Evolutionary conservation across 92 coral and sea anemone species (phyloP), one percentile per base, ranked within the genome.

Genomic region (Porites evermanni): DNA sequence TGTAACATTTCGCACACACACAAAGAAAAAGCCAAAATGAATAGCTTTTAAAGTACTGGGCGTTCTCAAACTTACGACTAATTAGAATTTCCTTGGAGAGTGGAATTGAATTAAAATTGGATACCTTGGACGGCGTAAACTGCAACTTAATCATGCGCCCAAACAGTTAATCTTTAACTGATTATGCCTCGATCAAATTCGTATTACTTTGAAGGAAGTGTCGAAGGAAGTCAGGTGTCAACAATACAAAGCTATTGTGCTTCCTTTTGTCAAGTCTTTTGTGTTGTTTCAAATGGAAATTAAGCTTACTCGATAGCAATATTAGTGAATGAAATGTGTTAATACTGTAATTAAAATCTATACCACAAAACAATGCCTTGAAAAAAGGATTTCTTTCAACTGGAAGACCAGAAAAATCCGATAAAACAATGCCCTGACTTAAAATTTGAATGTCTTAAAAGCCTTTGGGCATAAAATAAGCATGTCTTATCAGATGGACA

Each of bases 391-490:
- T 23, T 70, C 54, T 70, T 3, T 4, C 53, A 0, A 70, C 54
- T 70, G 75, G 75, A 70, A 70, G 75, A 70, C 75, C 75, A 32
- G 75, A 70, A 70, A 70, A 70, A 32, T 70, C 75, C 75, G 75
- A 70, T 70, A 23, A 70, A 70, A 70, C 75, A 70, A 70, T 70
- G 75, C 75, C 75, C 75, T 70, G 75, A 70, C 75, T 26, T 29
- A 23, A 54, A 54, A 70, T 44, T 70, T 70, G 44, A 4, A 6
- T 29, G 75, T 70, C 75, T 9, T 70, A 21, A 66, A 66, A 24
- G 26, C 26, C 26, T 24, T 24, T 24, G 26, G 26, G 26, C 26
- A 24, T 24, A 24, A 24, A 24, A 24, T 24, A 24, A 24, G 26
- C 26, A 24, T 24, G 26, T 24, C 26, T 24, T 24, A 24, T 24